Evolutionary conservation across 2,888 invertebrate species (phyloP).

Genomic region (Azorinus chamasolen): DNA sequence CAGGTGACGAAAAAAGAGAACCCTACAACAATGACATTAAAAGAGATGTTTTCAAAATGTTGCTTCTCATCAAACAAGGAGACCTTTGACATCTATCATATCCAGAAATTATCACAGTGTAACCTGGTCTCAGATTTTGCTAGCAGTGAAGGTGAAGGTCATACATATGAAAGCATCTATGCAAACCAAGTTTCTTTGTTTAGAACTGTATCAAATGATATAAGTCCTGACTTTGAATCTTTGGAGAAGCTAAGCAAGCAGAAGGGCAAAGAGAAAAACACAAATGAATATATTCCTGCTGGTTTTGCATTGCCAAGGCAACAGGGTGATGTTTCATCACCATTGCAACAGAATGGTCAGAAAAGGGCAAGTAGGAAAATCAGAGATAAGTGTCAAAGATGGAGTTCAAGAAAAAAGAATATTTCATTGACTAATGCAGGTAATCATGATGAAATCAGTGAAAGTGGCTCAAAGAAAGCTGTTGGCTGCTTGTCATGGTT

Average conservation of each 20-base stretch:
- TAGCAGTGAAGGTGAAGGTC: constrained; percentile 11
- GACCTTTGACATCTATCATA: constrained; percentile 11
- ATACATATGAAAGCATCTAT: constrained; percentile 24
- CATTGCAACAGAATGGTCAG: no score
- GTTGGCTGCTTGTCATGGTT: no score
- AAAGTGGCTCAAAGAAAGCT: no score
- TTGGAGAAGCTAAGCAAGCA: constrained; percentile 1
- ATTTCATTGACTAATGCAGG: no score
- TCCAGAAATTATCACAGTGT: constrained; percentile 20
- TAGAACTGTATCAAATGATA: constrained; percentile 39
- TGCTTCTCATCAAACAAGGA: constrained; percentile 14
- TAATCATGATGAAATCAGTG: no score
- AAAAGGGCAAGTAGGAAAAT: no score
- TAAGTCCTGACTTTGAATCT: constrained; percentile 21
- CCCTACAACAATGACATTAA: constrained; percentile 17
- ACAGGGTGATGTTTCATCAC: background rate
- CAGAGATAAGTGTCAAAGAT: no score
- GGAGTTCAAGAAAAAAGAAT: no score
- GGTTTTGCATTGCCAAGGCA: background rate
- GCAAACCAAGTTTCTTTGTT: constrained; percentile 38
- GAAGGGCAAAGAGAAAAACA: background rate
- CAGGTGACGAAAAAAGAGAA: no score
- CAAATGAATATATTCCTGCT: constrained; percentile 1
- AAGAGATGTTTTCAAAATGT: constrained; percentile 19
- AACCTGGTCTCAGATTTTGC: constrained; percentile 32